phyloP scores from a whole-genome alignment of 2,797 vertebrate species.

The Glyptemys insculpta region DNA sequence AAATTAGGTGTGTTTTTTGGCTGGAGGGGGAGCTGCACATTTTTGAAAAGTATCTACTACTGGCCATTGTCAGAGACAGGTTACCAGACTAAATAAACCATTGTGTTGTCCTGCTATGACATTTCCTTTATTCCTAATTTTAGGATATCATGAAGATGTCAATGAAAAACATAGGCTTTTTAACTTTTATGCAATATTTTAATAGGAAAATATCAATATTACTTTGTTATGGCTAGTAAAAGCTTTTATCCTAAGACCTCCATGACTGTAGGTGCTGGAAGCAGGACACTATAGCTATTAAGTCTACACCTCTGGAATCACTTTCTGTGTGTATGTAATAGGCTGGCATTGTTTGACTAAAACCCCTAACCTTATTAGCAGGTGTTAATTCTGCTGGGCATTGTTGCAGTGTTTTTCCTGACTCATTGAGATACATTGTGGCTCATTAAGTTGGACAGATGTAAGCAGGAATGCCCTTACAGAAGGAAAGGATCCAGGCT shows the following conservation, averaged over 20 bases:
- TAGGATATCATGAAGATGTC: background rate
- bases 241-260: background rate
- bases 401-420: background rate
- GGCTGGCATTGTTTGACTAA: background rate
- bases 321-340: background rate
- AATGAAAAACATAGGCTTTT: fast-evolving
- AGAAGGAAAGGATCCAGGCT: background rate
- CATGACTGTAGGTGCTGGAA: background rate
- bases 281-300: background rate
- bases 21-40: background rate
- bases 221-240: background rate
- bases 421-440: background rate
- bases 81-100: background rate
- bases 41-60: background rate
- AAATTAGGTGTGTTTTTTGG: background rate
- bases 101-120: background rate
- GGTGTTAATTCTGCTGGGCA: background rate
- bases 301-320: background rate
- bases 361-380: background rate
- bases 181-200: background rate
- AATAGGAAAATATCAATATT: background rate
- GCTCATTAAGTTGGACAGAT: background rate
- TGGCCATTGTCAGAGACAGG: background rate
- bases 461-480: background rate
- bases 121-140: background rate